These are phyloP conservation scores for Argentina silus DNA, from an alignment of 2,797 vertebrate genomes.

Conservation along the genomic window DNA sequence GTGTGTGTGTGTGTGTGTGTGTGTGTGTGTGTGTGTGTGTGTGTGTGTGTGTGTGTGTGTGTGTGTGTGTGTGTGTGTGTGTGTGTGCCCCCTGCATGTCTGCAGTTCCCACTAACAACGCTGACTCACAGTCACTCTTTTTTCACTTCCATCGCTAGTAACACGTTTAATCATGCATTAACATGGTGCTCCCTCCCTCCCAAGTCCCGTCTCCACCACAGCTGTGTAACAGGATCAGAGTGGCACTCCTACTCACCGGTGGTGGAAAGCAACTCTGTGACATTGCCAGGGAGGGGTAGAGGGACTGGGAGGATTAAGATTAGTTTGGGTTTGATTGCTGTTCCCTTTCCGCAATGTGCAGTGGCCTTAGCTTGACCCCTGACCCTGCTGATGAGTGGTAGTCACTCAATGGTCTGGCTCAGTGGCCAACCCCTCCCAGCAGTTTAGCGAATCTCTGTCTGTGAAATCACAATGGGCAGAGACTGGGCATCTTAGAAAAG, in stretches of 20 bases:
- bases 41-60: conserved; percentile 1
- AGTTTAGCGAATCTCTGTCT: conserved; percentile 47
- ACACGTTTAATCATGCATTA: conserved; percentile 81
- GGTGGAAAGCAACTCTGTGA: conserved; percentile 7
- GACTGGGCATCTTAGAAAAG: conserved; percentile 25
- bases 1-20: conserved; percentile 1
- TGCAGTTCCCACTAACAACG: conserved; percentile 68
- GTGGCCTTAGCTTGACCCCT: conserved; percentile 58
- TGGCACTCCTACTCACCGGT: conserved; percentile 60
- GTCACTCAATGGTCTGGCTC: conserved; percentile 36
- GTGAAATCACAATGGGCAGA: conserved; percentile 22
- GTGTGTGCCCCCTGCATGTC: conserved; percentile 57
- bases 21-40: background rate
- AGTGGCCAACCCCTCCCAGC: conserved; percentile 33
- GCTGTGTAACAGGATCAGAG: conserved; percentile 65
- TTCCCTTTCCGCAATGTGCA: background rate
- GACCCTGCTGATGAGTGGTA: conserved; percentile 18
- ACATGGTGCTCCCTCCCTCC: conserved; percentile 41
- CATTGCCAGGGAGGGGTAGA: background rate
- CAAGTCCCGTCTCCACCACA: conserved; percentile 57
- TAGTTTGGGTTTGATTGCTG: conserved; percentile 28
- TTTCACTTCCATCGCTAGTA: conserved; percentile 52
- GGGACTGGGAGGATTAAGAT: conserved; percentile 37
- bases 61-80: background rate
- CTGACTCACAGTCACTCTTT: conserved; percentile 37